These are phyloP conservation scores for Solea solea DNA, from an alignment of 2,113 vertebrate genomes.

Conservation along the genomic window DNA sequence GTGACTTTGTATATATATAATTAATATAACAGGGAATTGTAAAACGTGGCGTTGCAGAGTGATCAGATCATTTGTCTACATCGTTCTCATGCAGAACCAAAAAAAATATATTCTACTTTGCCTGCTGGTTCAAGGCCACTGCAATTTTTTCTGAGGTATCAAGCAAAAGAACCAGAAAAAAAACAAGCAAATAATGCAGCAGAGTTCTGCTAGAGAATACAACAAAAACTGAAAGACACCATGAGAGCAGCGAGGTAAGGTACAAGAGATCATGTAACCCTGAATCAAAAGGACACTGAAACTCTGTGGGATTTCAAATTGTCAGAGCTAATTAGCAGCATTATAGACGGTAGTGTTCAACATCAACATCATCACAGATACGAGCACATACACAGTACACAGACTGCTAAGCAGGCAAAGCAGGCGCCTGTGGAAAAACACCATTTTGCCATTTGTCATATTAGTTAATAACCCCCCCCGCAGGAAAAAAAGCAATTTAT, in stretches of 20 bases:
- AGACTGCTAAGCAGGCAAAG: slow-evolving; percentile 68
- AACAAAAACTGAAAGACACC: slow-evolving; percentile 36
- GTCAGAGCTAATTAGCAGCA: slow-evolving; percentile 73
- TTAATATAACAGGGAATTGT: slow-evolving; percentile 36
- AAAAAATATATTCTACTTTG: slow-evolving; percentile 32
- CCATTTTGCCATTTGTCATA: slow-evolving; percentile 63
- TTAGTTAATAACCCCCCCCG: slow-evolving; percentile 14
- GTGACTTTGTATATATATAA: slow-evolving; percentile 39
- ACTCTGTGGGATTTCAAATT: slow-evolving; percentile 41
- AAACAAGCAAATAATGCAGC: background rate
- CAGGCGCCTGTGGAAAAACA: slow-evolving; percentile 34
- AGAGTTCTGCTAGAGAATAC: slow-evolving; percentile 24
- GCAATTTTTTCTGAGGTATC: slow-evolving; percentile 67
- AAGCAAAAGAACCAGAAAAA: slow-evolving; percentile 45
- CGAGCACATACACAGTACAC: slow-evolving; percentile 25
- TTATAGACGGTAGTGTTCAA: slow-evolving; percentile 44
- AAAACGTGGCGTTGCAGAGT: slow-evolving; percentile 54
- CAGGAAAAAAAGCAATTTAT: slow-evolving; percentile 6
- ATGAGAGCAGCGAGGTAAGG: slow-evolving; percentile 66
- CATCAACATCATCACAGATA: slow-evolving; percentile 43
- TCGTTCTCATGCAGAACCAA: slow-evolving; percentile 50
- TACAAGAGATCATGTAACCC: slow-evolving; percentile 53
- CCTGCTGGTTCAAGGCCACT: slow-evolving; percentile 67
- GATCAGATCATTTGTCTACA: slow-evolving; percentile 14
- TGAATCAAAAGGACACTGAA: slow-evolving; percentile 65